Evolutionary conservation across 2,888 invertebrate genomes (phyloP), one percentile per base, ranked within the genome.

Genomic region (Drosophila mayaguana): DNA sequence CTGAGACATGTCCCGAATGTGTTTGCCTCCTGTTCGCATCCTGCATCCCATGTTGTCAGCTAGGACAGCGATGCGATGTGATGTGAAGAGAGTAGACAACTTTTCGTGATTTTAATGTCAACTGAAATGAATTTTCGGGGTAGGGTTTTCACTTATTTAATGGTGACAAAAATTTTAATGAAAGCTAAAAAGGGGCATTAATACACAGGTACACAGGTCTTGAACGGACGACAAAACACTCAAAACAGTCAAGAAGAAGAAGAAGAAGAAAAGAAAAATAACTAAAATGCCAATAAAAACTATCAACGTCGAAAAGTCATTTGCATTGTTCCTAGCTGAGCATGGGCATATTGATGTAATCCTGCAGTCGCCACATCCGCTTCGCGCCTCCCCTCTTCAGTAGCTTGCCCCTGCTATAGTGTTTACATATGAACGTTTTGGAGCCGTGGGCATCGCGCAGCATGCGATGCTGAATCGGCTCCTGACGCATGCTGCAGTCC

Each of bases 111-210:
- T 77, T 89, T 79, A 74, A 72, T 88, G 90, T 73, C 79, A 83
- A 78, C 88, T 74, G 83, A 86, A 89, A 86, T 83, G 75, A 89
- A 86, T 85, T 86, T 75, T 86, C 57, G 85, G 88, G 69, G 51
- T 66, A 65, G 80, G 67, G 63, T 71, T 83, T 65, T 66, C 59
- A 61, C 55, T 70, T 72, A 57, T 66, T 76, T 88, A 86, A 88
- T 89, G 87, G 72, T 62, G 90, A 75, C 88, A 79, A 76, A 79
- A 78, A 88, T 86, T 88, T 80, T 74, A 83, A 83, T 80, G 83
- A 78, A 81, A 76, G 65, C 73, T 65, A 50, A 51, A 79, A 81
- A 72, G 69, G 63, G 67, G 62, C 55, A 57, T 48, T 55, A 62
- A 60, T 53, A 53, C 59, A 28, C 28, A 8, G 45, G 40, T 53